Base-by-base conservation (phyloP, 2,888 invertebrate genomes). In the Trachelus tabidus region DNA sequence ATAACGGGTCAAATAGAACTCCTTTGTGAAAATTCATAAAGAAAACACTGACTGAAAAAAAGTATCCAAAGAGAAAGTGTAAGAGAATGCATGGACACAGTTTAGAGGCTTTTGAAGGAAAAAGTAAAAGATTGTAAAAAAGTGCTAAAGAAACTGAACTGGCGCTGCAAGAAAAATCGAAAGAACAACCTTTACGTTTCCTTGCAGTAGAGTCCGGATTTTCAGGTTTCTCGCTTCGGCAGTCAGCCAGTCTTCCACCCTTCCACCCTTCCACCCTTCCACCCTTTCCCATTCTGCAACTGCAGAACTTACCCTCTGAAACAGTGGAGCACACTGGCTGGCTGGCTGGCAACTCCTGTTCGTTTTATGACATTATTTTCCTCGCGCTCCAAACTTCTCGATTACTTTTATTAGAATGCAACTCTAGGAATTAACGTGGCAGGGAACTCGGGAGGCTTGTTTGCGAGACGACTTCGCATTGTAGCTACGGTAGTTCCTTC, bases 391-490 rank as follows among this genome's bases (percentile, higher is more conserved):
- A 82, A 89, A 89, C 87, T 88, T 88, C 83, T 84, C 87, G 86
- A 87, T 88, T 87, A 87, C 87, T 89, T 89, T 85, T 88, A 87
- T 88, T 87, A 87, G 86, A 85, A 87, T 86, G 85, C 86, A 88
- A 85, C 86, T 87, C 81, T 40, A 81, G 79, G 79, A 85, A 87
- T 87, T 87, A 87, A 86, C 86, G 85, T 83, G 82, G 79, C 82
- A 78, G 76, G 78, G 81, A 79, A 81, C 80, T 76, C 77, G 80
- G 75, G 34, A 37, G 81, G 81, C 80, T 83, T 82, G 81, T 83
- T 82, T 83, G 81, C 76, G 75, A 80, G 80, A 73, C 76, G 78
- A 78, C 30, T 75, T 80, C 73, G 76, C 77, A 75, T 81, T 79
- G 79, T 74, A 81, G 78, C 76, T 73, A 35, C 2, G 69, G 77